phyloP scores from a whole-genome alignment of 2,113 vertebrate species.

The Spermophilus dauricus region DNA sequence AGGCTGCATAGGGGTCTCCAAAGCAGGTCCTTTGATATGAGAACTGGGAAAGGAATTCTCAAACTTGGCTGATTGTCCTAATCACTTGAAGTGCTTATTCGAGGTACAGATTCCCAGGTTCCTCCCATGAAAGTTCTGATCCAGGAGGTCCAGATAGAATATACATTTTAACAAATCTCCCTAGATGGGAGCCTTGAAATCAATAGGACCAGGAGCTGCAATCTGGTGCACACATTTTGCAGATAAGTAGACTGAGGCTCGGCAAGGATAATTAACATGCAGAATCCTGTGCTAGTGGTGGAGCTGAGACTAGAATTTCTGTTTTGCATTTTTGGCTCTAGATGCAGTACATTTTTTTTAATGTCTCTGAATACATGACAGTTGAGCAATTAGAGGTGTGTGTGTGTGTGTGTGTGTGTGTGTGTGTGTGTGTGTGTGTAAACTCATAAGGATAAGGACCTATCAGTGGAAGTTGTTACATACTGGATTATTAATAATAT shows the following conservation, averaged over 20 bases:
- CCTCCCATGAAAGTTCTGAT: slow-evolving; percentile 18
- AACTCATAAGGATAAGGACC: background rate
- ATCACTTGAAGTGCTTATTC: background rate
- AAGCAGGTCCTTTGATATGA: background rate
- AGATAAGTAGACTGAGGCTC: background rate
- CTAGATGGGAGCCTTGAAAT: background rate
- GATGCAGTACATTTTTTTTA: background rate
- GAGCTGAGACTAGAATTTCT: background rate
- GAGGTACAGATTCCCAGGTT: background rate
- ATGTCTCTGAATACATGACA: background rate
- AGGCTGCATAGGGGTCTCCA: background rate
- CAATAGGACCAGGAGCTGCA: background rate
- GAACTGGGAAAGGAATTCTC: background rate
- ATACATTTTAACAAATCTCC: background rate
- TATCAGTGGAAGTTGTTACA: background rate
- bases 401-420: slow-evolving; percentile 4
- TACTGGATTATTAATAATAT: background rate
- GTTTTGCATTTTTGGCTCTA: background rate
- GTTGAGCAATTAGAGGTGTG: background rate
- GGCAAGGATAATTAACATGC: background rate
- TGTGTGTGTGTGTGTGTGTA: background rate
- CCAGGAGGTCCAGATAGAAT: background rate
- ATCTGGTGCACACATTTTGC: background rate
- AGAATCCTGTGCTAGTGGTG: background rate
- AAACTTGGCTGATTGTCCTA: background rate